A percentile compares a stretch with the other conserved stretches of the same genome.
These are phyloP conservation scores for Phyllotreta striolata DNA, from an alignment of 2,888 invertebrate genomes.

Conservation along the genomic window DNA sequence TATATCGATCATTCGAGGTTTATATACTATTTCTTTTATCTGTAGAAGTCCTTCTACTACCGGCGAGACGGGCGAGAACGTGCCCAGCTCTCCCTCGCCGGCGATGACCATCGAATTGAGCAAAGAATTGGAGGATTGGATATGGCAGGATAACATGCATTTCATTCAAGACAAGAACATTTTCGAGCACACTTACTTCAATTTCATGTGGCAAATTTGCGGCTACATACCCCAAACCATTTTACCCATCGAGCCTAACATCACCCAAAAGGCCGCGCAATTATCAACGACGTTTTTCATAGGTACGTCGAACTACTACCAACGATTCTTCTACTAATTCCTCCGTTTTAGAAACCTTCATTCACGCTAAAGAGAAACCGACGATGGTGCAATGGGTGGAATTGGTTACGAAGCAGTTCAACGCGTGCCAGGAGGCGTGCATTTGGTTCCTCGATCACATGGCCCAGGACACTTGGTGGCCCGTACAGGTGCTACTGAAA, in stretches of 20 bases:
- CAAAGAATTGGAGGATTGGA: slow-evolving; percentile 91
- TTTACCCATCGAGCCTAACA: slow-evolving; percentile 77
- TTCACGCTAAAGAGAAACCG: slow-evolving; percentile 97
- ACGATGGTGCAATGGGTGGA: slow-evolving; percentile 98
- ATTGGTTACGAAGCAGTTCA: slow-evolving; percentile 92
- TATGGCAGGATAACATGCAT: slow-evolving; percentile 97
- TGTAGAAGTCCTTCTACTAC: slow-evolving; percentile 52
- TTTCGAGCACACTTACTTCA: slow-evolving; percentile 95
- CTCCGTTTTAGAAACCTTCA: slow-evolving; percentile 77
- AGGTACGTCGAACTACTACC: too few species aligned
- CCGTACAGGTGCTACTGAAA: slow-evolving; percentile 88
- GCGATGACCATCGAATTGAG: slow-evolving; percentile 66
- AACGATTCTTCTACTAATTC: background rate
- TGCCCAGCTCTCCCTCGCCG: slow-evolving; percentile 38
- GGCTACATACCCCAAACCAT: slow-evolving; percentile 91
- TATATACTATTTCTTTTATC: background rate
- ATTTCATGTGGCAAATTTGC: slow-evolving; percentile 97
- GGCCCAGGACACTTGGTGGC: slow-evolving; percentile 96
- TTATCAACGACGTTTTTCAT: slow-evolving; percentile 94
- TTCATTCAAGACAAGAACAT: slow-evolving; percentile 95
- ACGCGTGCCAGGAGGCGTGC: slow-evolving; percentile 86
- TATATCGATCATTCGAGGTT: background rate
- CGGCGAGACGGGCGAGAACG: slow-evolving; percentile 48
- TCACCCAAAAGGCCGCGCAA: slow-evolving; percentile 86
- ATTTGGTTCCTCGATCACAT: slow-evolving; percentile 94